Conservation (phyloP, 2,888 invertebrate genomes). For the Pachliopta kotzebuea region DNA sequence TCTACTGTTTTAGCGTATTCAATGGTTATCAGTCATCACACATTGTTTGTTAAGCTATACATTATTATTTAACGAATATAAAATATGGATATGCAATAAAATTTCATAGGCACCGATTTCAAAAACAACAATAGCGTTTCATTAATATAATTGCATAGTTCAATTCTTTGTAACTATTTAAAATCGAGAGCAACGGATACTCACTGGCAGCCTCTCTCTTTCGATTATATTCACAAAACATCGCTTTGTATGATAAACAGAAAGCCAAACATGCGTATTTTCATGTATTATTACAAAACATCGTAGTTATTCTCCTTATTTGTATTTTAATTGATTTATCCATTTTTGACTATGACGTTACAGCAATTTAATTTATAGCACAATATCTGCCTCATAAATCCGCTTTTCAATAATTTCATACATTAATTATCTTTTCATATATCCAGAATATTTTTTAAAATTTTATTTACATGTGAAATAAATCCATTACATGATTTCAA, state of each 20-base stretch:
- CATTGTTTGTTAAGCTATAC: no score
- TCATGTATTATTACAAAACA: not conserved
- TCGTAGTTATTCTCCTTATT: conserved; percentile 1
- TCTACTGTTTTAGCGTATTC: no score
- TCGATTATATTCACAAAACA: conserved; percentile 53
- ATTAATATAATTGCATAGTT: conserved; percentile 26
- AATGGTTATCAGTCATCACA: no score
- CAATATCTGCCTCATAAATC: no score
- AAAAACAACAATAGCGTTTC: conserved; percentile 21
- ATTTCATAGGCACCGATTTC: not conserved
- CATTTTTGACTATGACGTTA: not conserved
- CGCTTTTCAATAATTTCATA: no score
- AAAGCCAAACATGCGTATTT: conserved; percentile 31
- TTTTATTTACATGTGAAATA: conserved; percentile 6
- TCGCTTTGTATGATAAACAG: conserved; percentile 66
- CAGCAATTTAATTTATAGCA: no score
- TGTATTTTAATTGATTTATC: not conserved
- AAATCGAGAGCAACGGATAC: conserved; percentile 30
- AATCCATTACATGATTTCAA: conserved; percentile 24
- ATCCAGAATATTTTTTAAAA: not conserved
- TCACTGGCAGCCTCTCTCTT: conserved; percentile 38
- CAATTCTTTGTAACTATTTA: conserved; percentile 24
- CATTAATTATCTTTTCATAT: no score
- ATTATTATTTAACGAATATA: no score
- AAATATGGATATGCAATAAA: no score